Percentiles rank a stretch among this genome's conserved stretches.
Conservation (phyloP, 2,888 invertebrate genomes). For the Eupithecia subfuscata region DNA sequence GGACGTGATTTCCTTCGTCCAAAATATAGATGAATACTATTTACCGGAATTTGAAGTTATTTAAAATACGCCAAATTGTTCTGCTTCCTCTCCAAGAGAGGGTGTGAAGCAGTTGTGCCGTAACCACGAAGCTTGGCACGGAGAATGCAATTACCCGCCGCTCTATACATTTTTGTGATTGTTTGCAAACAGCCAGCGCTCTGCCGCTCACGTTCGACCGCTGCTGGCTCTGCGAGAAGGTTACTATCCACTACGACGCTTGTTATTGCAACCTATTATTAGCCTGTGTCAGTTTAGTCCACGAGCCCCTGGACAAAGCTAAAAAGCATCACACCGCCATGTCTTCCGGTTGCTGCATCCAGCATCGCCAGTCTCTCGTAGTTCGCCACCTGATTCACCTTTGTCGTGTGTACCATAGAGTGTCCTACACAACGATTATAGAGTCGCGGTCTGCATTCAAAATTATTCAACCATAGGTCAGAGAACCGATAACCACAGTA, state of each 20-base stretch:
- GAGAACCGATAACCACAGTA: neutral
- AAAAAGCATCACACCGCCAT: neutral
- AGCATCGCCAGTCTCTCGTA: too few relatives aligned
- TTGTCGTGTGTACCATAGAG: too few relatives aligned
- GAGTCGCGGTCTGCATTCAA: too few relatives aligned
- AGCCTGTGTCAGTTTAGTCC: neutral
- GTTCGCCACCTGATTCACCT: too few relatives aligned
- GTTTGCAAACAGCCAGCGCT: neutral
- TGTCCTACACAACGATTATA: neutral
- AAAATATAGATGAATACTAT: too few relatives aligned
- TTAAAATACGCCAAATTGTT: too few relatives aligned
- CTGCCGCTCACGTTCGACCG: too few relatives aligned
- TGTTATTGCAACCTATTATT: neutral
- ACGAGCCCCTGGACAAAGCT: neutral
- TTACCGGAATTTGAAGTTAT: too few relatives aligned
- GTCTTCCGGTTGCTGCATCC: too few relatives aligned
- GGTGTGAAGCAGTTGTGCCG: neutral
- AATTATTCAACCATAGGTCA: neutral
- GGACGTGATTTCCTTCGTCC: too few relatives aligned
- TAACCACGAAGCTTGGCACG: neutral
- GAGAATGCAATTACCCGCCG: neutral
- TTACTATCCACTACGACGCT: neutral
- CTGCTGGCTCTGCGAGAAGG: too few relatives aligned
- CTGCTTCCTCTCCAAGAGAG: neutral
- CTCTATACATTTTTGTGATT: neutral